Base-by-base conservation (phyloP, 2,888 invertebrate genomes). In the Byasa hedistus region DNA sequence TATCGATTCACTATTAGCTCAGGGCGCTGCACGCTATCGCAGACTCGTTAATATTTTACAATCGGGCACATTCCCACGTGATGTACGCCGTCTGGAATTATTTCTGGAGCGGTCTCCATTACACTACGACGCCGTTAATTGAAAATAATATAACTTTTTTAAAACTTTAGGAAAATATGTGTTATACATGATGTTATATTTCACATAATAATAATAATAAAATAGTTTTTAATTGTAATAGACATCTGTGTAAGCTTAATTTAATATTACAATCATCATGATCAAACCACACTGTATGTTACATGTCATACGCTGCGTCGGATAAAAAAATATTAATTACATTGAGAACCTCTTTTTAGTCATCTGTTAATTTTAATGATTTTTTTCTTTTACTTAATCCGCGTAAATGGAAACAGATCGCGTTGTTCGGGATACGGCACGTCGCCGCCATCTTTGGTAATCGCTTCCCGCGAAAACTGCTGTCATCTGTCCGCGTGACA, bases 381-480 rank as follows among this genome's bases (percentile, higher is more conserved):
- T 5, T 32, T 3, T 32, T 32, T 27, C 10, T 48, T 17, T 19
- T 22, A 39, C 12, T 22, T 52, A 56, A 10, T 27, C 10, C n/a
- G 10, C n/a, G 12, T 27, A 66, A 73, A 65, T 72, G 77, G 62
- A 67, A 61, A 71, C 72, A 19, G 23, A 51, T 57, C 36, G 21
- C 22, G 75, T 75, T 75, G 64, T 51, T 65, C 44, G 54, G 32
- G 77, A 77, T 77, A 76, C 69, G 69, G 76, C 77, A 77, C 75
- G 77, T 61, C 54, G 39, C 70, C 78, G 79, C 86, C 86, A 86
- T 87, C 78, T 83, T 83, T 71, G 70, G 64, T 76, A 72, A 79
- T 75, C 81, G 82, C 80, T 87, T 86, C 78, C 74, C 84, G 83
- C 81, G 76, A 70, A 83, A 86, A 85, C 79, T 69, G 74, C 74